A percentile compares a stretch with the other conserved stretches of the same genome.
Conservation (phyloP, 1,140 invertebrate species). For the Portunus trituberculatus region DNA sequence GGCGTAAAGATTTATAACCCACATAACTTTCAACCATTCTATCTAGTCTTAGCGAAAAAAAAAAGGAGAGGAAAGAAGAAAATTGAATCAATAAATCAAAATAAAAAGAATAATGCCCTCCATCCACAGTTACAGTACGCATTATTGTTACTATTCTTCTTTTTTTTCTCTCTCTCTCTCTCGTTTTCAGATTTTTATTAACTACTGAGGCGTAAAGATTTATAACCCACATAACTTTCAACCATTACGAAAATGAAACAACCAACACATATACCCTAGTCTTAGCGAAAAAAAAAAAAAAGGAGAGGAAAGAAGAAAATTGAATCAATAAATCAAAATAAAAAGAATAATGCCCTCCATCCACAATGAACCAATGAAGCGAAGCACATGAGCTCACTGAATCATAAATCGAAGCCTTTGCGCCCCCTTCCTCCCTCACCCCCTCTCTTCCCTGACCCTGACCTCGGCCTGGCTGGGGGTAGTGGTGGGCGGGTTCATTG, state of each 20-base stretch:
- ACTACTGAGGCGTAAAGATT: no score
- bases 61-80: background rate
- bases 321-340: background rate
- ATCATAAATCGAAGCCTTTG: background rate
- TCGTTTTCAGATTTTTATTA: no score
- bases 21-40: no score
- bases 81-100: background rate
- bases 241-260: no score
- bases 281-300: background rate
- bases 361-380: background rate
- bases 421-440: background rate
- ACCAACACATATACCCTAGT: background rate
- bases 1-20: no score
- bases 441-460: background rate
- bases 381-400: background rate
- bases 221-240: no score
- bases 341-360: background rate
- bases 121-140: no score
- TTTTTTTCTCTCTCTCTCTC: no score
- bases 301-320: background rate
- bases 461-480: background rate
- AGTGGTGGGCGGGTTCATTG: background rate
- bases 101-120: background rate
- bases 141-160: no score
- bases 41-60: background rate